These are phyloP conservation scores for Setophaga kirtlandii DNA, from an alignment of 2,113 vertebrate species.

Conservation along the genomic window DNA sequence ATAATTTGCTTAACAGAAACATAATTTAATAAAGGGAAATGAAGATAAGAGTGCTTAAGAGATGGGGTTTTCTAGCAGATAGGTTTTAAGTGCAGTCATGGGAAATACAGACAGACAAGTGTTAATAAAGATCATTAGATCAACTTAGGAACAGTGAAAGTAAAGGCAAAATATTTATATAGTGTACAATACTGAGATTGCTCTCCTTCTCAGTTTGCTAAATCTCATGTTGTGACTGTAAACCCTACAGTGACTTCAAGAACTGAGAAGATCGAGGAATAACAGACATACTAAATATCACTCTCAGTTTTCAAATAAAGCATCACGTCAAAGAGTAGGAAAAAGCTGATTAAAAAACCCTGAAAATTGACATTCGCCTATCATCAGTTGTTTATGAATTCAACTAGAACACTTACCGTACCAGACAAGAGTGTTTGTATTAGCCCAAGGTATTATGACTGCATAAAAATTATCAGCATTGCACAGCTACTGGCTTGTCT, in stretches of 20 bases:
- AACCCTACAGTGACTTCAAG: background rate
- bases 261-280: rapidly evolving
- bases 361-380: background rate
- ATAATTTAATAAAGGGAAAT: background rate
- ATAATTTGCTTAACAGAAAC: background rate
- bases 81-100: background rate
- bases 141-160: background rate
- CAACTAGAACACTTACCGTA: background rate
- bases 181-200: background rate
- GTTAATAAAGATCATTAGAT: background rate
- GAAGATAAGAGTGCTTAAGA: background rate
- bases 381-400: background rate
- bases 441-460: background rate
- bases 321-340: background rate
- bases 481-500: background rate
- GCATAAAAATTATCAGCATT: background rate
- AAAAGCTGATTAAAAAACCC: background rate
- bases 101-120: background rate
- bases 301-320: background rate
- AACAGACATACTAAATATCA: background rate
- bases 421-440: background rate
- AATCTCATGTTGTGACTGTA: background rate
- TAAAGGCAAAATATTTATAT: background rate
- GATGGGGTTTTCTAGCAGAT: background rate
- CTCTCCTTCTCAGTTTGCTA: background rate